Evolutionary conservation across 2,888 invertebrate genomes (phyloP).

Genomic region (Tyria jacobaeae): DNA sequence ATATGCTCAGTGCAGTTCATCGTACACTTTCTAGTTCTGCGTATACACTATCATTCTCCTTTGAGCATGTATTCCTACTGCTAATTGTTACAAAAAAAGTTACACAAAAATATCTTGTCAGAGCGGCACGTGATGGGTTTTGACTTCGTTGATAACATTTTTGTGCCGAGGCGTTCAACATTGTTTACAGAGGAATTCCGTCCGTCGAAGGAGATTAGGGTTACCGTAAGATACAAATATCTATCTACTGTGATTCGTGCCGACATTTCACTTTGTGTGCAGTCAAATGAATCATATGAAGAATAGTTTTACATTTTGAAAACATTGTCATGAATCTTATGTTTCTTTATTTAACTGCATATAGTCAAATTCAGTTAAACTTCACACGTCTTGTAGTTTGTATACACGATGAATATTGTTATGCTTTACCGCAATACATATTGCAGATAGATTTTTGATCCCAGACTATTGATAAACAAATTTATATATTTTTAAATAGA

Average conservation of each 20-base stretch:
- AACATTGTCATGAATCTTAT: neutral
- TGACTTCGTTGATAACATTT: neutral
- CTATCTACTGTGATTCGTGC: neutral
- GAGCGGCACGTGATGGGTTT: neutral
- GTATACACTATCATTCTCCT: no score
- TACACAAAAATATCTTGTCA: neutral
- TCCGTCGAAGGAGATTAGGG: neutral
- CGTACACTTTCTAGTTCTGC: no score
- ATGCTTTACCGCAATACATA: no score
- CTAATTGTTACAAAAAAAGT: neutral
- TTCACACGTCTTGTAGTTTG: no score
- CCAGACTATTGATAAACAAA: no score
- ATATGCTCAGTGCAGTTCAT: no score
- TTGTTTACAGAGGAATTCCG: neutral
- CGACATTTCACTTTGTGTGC: neutral
- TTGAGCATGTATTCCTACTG: neutral
- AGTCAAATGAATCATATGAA: neutral
- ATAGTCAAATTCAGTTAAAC: no score
- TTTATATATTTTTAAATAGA: no score
- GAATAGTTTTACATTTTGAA: no score
- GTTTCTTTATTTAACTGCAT: no score
- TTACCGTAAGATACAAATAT: neutral
- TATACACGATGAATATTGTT: no score
- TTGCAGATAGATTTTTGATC: no score
- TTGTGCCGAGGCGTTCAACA: neutral